These are phyloP conservation scores for Trypoxylus dichotomus DNA, from an alignment of 1,140 invertebrate genomes.

Conservation along the genomic window DNA sequence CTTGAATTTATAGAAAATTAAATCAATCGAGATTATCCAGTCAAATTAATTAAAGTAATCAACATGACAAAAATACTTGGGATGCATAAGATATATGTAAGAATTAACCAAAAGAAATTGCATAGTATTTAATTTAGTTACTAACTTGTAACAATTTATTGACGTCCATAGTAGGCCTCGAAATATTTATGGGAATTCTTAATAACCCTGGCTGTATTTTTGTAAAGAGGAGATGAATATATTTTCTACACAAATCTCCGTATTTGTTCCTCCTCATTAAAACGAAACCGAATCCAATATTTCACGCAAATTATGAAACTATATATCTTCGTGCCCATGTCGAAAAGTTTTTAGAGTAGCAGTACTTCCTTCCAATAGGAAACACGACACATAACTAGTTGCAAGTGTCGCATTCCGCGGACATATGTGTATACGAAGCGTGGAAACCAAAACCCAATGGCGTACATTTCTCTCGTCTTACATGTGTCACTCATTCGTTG, in stretches of 20 bases:
- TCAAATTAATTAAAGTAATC: too few species aligned
- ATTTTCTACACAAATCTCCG: neutral
- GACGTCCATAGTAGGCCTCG: too few species aligned
- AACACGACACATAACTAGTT: constrained; percentile 48
- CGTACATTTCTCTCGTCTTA: constrained; percentile 46
- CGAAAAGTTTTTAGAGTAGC: neutral
- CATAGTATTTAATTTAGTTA: too few species aligned
- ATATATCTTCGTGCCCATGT: neutral
- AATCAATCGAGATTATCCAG: too few species aligned
- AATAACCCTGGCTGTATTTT: too few species aligned
- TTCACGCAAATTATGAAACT: constrained; percentile 15
- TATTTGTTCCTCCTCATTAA: constrained; percentile 8
- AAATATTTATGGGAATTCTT: too few species aligned
- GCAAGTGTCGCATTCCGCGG: constrained; percentile 48
- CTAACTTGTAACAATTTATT: too few species aligned
- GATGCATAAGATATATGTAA: too few species aligned
- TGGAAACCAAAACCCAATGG: constrained; percentile 46
- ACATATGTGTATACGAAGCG: constrained; percentile 51
- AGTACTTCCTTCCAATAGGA: constrained; percentile 42
- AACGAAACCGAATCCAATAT: neutral
- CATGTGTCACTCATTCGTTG: constrained; percentile 52
- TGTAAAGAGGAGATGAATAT: neutral
- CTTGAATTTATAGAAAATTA: too few species aligned
- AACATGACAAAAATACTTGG: too few species aligned
- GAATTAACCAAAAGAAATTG: too few species aligned